Conservation (phyloP, 2,888 invertebrate genomes). For the Agriotes lineatus region DNA sequence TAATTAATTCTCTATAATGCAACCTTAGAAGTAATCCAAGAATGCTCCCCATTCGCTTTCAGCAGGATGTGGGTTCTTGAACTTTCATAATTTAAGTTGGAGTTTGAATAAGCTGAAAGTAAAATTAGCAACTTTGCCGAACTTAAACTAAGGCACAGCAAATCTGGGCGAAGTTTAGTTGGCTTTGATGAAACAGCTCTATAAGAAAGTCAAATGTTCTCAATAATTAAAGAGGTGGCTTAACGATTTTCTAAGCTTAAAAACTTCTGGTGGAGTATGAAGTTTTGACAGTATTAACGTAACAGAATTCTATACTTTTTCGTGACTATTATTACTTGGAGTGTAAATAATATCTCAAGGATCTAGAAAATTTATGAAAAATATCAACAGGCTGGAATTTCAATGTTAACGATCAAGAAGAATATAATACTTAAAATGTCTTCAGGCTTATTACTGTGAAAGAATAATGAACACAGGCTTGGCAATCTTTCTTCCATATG, state of each 20-base stretch:
- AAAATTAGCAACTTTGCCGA: not conserved
- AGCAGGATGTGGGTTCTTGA: not conserved
- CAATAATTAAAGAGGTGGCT: not conserved
- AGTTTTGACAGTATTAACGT: not conserved
- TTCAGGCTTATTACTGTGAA: too few species aligned
- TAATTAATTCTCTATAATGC: too few species aligned
- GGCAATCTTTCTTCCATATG: too few species aligned
- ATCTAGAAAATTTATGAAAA: too few species aligned
- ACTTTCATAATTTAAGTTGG: not conserved
- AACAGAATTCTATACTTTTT: too few species aligned
- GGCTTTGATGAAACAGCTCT: too few species aligned
- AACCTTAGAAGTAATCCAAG: not conserved
- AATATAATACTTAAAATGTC: too few species aligned
- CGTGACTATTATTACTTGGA: too few species aligned
- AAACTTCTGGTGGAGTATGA: not conserved
- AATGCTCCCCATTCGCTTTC: not conserved
- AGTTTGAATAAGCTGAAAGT: not conserved
- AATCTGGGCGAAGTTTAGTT: not conserved
- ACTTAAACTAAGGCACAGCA: not conserved
- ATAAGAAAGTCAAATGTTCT: not conserved
- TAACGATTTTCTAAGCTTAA: not conserved
- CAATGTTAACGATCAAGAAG: too few species aligned
- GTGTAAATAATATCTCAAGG: too few species aligned
- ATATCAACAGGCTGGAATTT: too few species aligned
- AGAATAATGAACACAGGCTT: too few species aligned